Percentiles rank a stretch among this genome's conserved stretches.
phyloP scores from a whole-genome alignment of 30 jellyfish, hydroid and myxozoan genomes.

The Hydractinia echinata region DNA sequence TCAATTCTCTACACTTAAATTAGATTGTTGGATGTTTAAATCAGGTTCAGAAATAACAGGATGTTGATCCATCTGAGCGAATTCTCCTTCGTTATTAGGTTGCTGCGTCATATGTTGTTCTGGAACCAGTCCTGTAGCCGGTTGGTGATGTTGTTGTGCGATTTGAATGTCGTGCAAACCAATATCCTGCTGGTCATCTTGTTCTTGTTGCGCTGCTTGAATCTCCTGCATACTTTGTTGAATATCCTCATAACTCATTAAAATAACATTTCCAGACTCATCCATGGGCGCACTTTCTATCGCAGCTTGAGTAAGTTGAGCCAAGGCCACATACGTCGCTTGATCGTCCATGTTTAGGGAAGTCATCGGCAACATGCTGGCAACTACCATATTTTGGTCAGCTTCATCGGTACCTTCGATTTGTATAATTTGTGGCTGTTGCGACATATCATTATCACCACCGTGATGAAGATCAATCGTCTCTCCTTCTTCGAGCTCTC shows the following conservation, averaged over 20 bases:
- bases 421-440: conserved; percentile 27
- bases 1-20: no score
- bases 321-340: conserved; percentile 49
- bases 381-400: conserved; percentile 43
- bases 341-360: conserved; percentile 41
- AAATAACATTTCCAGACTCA: conserved; percentile 37
- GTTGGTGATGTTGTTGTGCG: conserved; percentile 8
- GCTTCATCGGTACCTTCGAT: conserved; percentile 19
- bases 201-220: conserved; percentile 27
- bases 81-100: no score
- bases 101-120: neutral
- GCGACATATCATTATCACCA: neutral
- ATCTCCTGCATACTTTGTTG: conserved; percentile 40
- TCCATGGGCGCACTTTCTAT: conserved; percentile 45
- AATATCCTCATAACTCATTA: conserved; percentile 44
- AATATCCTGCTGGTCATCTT: neutral
- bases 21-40: no score
- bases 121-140: neutral
- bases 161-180: conserved; percentile 18
- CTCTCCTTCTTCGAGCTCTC: conserved; percentile 42
- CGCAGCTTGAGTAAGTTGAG: conserved; percentile 51
- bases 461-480: conserved; percentile 5
- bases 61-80: no score
- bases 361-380: conserved; percentile 40
- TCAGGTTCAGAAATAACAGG: no score